Evolutionary conservation across 2,113 vertebrate species (phyloP).

Genomic region (Pteronura brasiliensis): DNA sequence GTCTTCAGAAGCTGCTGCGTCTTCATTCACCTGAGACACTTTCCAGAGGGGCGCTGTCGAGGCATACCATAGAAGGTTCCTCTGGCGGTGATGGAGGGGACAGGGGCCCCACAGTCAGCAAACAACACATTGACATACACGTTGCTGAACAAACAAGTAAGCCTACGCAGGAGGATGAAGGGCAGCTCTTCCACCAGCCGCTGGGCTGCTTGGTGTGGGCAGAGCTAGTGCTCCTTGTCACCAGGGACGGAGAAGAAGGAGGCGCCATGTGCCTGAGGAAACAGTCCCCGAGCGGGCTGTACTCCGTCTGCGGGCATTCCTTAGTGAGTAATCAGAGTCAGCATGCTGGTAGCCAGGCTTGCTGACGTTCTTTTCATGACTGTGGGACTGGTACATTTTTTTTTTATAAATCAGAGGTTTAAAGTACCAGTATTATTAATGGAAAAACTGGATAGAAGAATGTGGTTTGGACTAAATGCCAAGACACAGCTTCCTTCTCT

Average conservation of each 20-base stretch:
- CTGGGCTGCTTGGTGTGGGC: neutral
- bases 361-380: neutral
- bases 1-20: neutral
- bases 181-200: neutral
- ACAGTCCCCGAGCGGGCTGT: neutral
- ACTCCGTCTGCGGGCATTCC: neutral
- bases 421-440: neutral
- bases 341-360: neutral
- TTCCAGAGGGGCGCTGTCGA: neutral
- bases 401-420: neutral
- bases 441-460: neutral
- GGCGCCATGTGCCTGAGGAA: fast-evolving
- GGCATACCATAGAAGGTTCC: neutral
- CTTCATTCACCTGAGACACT: neutral
- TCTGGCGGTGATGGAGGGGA: fast-evolving
- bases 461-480: neutral
- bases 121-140: neutral
- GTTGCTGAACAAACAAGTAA: neutral
- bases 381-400: neutral
- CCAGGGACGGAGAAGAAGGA: neutral
- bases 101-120: neutral
- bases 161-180: fast-evolving
- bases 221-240: neutral
- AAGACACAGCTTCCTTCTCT: neutral
- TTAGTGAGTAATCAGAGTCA: neutral